These are phyloP conservation scores for Sparidentex hasta DNA, from an alignment of 2,797 vertebrate genomes.

Conservation along the genomic window DNA sequence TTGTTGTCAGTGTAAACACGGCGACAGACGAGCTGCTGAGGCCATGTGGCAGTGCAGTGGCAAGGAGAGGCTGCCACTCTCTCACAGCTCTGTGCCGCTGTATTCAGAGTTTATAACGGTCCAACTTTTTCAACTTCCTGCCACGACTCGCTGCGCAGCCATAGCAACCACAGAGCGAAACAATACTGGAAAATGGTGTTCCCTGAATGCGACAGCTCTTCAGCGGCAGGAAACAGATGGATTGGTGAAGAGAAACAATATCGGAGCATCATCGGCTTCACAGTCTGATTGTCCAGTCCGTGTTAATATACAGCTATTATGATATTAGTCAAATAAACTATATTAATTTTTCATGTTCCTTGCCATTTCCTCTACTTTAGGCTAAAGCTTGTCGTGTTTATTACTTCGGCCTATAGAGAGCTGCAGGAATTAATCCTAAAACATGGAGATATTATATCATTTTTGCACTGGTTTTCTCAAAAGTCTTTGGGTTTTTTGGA, in stretches of 20 bases:
- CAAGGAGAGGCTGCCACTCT: background rate
- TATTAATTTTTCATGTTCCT: background rate
- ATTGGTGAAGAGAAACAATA: background rate
- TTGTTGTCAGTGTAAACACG: background rate
- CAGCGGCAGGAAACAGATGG: background rate
- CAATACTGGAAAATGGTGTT: background rate
- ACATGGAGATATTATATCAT: no score
- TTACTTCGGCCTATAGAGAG: no score
- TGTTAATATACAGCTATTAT: background rate
- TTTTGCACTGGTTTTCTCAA: no score
- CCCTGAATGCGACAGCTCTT: background rate
- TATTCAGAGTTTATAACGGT: background rate
- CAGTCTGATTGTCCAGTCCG: background rate
- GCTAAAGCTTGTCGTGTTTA: background rate
- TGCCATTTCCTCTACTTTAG: background rate
- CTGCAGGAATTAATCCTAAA: no score
- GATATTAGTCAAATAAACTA: background rate
- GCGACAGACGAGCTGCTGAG: background rate
- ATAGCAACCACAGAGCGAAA: background rate
- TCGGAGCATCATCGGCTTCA: background rate
- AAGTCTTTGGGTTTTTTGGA: no score
- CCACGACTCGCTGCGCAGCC: background rate
- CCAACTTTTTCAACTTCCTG: background rate
- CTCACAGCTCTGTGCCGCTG: background rate
- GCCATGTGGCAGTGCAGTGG: background rate